phyloP scores from a whole-genome alignment of 64 coral and sea anemone genomes.

The Stylophora pistillata region DNA sequence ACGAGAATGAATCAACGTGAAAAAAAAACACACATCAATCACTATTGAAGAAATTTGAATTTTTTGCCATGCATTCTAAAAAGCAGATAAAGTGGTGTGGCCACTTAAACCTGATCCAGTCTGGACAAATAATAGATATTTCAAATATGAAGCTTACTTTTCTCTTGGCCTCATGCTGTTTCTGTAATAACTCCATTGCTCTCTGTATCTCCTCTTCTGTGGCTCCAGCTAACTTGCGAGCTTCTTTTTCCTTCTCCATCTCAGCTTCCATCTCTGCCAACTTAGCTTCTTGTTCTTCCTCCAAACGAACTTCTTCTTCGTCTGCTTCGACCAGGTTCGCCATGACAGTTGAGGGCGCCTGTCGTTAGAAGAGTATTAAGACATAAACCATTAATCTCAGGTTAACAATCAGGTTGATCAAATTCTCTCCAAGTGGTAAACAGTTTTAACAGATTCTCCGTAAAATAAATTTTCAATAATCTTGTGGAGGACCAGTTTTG shows the following conservation, averaged over 20 bases:
- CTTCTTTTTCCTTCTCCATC: constrained; percentile 80
- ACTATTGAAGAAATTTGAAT: neutral
- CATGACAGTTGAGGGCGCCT: constrained; percentile 48
- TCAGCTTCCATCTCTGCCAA: constrained; percentile 83
- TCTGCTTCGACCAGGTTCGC: constrained; percentile 58
- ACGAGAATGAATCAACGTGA: neutral
- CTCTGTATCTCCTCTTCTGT: constrained; percentile 75
- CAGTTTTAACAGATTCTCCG: too few relatives aligned
- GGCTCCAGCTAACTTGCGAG: constrained; percentile 71
- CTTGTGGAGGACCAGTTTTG: too few relatives aligned
- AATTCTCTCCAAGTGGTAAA: too few relatives aligned
- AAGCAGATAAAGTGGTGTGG: too few relatives aligned
- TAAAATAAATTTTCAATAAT: too few relatives aligned
- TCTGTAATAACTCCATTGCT: constrained; percentile 66
- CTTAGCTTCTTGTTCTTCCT: constrained; percentile 81
- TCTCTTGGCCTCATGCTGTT: constrained; percentile 87
- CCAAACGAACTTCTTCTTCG: constrained; percentile 76
- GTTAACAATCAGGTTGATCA: too few relatives aligned
- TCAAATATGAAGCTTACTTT: constrained; percentile 29
- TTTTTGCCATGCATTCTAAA: neutral
- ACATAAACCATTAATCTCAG: too few relatives aligned
- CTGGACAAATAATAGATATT: neutral
- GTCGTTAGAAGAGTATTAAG: neutral
- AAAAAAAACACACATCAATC: too few relatives aligned
- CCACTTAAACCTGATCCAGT: too few relatives aligned